phyloP scores from a whole-genome alignment of 2,888 invertebrate genomes.

The Leptopilina syphax region DNA sequence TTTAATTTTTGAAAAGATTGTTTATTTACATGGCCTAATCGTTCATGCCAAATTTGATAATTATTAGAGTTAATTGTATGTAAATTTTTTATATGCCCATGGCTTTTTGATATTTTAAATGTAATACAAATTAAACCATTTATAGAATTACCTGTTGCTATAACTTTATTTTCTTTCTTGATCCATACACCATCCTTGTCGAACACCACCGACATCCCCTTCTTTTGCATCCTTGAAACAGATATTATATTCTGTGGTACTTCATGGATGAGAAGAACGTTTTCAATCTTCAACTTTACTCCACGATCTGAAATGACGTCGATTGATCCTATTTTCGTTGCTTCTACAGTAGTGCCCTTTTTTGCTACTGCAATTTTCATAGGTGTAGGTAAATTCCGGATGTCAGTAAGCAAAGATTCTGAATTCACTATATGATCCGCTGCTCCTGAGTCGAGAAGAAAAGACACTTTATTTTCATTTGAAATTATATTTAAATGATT shows the following conservation, averaged over 20 bases:
- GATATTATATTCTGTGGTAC: conserved; percentile 61
- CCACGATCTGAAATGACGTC: conserved; percentile 60
- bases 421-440: conserved; percentile 30
- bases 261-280: conserved; percentile 64
- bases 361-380: not conserved
- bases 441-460: conserved; percentile 28
- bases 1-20: not conserved
- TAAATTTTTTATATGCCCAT: too few relatives aligned
- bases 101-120: not conserved
- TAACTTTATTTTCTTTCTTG: too few relatives aligned
- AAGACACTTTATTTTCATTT: not conserved
- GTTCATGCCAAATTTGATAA: not conserved
- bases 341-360: conserved; percentile 60
- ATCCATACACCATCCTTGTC: too few relatives aligned
- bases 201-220: conserved; percentile 50
- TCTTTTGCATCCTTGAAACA: conserved; percentile 58
- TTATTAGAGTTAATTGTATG: too few relatives aligned
- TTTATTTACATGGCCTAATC: not conserved
- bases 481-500: too few relatives aligned
- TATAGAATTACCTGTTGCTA: conserved; percentile 13
- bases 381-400: not conserved
- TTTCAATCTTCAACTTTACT: not conserved
- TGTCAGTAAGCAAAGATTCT: conserved; percentile 28
- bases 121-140: not conserved
- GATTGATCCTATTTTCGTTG: conserved; percentile 62